A percentile compares a stretch with the other conserved stretches of the same genome.
These are phyloP conservation scores for Semaprochilodus insignis DNA, from an alignment of 2,797 vertebrate genomes.

Conservation along the genomic window DNA sequence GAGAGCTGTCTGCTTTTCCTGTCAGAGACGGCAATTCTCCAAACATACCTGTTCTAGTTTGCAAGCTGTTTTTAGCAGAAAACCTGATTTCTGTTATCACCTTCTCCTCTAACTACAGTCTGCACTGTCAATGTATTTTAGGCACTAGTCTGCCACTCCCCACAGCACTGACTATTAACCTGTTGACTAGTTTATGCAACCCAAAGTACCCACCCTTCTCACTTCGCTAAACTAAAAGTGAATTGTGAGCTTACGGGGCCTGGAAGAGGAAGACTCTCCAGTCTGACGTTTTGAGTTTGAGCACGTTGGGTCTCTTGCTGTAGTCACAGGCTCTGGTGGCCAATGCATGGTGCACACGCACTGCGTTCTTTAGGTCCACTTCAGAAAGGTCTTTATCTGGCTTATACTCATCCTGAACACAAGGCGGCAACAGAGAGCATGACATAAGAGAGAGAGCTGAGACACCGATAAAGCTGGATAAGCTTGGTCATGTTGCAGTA, in stretches of 20 bases:
- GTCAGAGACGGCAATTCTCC: too few relatives aligned
- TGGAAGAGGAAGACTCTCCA: constrained; percentile 98
- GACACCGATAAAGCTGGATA: neutral
- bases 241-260: constrained; percentile 84
- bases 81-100: too few relatives aligned
- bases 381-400: constrained; percentile 94
- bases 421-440: constrained; percentile 68
- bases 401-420: constrained; percentile 93
- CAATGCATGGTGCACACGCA: constrained; percentile 93
- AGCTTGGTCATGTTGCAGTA: constrained; percentile 18
- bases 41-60: too few relatives aligned
- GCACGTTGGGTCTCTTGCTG: constrained; percentile 93
- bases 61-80: too few relatives aligned
- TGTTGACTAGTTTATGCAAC: too few relatives aligned
- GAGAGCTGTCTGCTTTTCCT: too few relatives aligned
- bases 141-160: too few relatives aligned
- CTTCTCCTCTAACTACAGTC: too few relatives aligned
- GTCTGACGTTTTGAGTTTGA: constrained; percentile 96
- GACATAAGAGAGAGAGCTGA: constrained; percentile 21
- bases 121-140: too few relatives aligned
- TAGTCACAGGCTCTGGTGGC: constrained; percentile 94
- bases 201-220: neutral
- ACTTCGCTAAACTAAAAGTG: neutral
- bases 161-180: too few relatives aligned
- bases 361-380: constrained; percentile 94